Evolutionary conservation across 2,113 vertebrate genomes (phyloP).

Genomic region (Ovis canadensis): DNA sequence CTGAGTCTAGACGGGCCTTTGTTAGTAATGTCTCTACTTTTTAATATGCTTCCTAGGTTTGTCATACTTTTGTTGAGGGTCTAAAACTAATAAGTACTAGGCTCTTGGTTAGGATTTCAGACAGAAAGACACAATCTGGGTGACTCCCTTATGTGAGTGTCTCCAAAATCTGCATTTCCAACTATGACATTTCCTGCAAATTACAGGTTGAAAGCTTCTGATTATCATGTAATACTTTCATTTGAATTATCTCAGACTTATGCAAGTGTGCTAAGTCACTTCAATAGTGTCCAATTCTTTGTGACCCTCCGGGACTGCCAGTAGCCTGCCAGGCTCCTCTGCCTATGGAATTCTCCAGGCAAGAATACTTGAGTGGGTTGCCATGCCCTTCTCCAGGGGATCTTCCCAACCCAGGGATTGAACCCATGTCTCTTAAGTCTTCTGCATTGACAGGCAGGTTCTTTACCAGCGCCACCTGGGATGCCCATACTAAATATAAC

Average conservation of each 20-base stretch:
- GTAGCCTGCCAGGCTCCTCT: neutral
- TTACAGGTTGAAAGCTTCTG: neutral
- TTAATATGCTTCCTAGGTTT: neutral
- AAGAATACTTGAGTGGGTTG: neutral
- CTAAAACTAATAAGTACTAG: neutral
- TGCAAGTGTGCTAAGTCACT: neutral
- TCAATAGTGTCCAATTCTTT: neutral
- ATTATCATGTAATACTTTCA: neutral
- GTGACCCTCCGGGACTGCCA: neutral
- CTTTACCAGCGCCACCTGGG: neutral
- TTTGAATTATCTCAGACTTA: neutral
- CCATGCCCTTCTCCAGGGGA: neutral
- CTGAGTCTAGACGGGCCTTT: neutral
- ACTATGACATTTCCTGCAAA: neutral
- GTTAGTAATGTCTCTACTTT: neutral
- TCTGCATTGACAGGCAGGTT: neutral
- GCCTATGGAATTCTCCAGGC: neutral
- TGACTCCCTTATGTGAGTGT: neutral
- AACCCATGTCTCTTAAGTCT: neutral
- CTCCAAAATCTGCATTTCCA: neutral
- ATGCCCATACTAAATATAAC: neutral
- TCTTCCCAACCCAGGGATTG: neutral
- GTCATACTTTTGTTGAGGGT: neutral
- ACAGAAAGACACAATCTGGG: neutral
- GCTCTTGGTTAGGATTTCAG: neutral